Evolutionary conservation across 2,888 invertebrate species (phyloP), one percentile per base, ranked within the genome.

Genomic region (Osmoderma eremita): DNA sequence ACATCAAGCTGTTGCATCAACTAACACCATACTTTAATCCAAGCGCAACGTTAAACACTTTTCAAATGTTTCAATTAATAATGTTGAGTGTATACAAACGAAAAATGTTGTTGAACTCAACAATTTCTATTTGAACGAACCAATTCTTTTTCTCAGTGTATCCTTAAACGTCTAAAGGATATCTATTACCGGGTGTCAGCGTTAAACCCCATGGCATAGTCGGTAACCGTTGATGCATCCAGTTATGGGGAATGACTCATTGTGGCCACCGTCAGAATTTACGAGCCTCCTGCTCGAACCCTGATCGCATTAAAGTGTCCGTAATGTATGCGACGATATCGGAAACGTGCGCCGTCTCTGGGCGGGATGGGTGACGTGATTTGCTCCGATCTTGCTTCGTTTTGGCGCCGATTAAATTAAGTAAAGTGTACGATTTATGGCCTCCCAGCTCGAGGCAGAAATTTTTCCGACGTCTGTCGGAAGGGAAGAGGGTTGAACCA

Each of bases 161-260:
- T 24, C 56, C 56, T 36, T 65, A 65, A 45, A 41, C 53, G 38
- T 49, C 65, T 8, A 50, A 65, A 54, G 54, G 17, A 41, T 69
- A 69, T 69, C 69, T 67, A 69, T 69, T 69, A 67, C 6, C 67
- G 63, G n/a, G 53, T 38, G 54, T 49, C 49, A 39, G 53, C 13
- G 12, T 13, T 30, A 6, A 17, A 8, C 67, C 67, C 69, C 67
- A 41, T 10, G 1, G 65, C 67, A 62, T 45, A 41, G 48, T 18
- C 18, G 41, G 24, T 65, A 63, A 67, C 67, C 62, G 66, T 63
- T 67, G 71, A 70, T 72, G 72, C 74, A 75, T 75, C 73, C 73
- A 70, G 72, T 74, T 75, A 75, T 71, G 64, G 72, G 72, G 73
- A 71, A 73, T 75, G 75, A 75, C 69, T 75, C 75, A 75, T 68